A percentile compares a stretch with the other conserved stretches of the same genome.
Evolutionary conservation across 2,113 vertebrate genomes (phyloP).

Genomic region (Rallus limicola): DNA sequence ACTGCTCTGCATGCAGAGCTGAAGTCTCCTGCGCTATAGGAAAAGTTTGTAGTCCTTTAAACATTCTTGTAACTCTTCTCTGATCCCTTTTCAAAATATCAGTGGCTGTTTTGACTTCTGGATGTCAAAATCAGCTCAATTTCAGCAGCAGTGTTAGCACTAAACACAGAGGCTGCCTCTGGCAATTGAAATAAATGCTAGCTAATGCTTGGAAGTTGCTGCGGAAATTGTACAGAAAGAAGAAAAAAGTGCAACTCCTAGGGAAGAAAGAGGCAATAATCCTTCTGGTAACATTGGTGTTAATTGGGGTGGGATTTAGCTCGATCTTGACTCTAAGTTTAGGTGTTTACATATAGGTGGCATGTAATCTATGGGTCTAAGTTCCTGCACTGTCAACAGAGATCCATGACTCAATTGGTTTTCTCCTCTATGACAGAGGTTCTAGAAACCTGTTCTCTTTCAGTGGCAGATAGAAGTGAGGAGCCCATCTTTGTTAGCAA

Average conservation of each 20-base stretch:
- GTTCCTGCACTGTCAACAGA: not conserved
- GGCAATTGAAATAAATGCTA: not conserved
- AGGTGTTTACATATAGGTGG: not conserved
- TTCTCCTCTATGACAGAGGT: not conserved
- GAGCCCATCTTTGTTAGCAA: not conserved
- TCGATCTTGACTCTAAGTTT: not conserved
- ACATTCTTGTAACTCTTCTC: not conserved
- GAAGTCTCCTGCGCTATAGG: not conserved
- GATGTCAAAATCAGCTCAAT: not conserved
- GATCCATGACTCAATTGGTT: not conserved
- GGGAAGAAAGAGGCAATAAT: not conserved
- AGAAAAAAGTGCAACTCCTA: not conserved
- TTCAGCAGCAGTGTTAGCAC: not conserved
- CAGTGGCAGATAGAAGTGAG: not conserved
- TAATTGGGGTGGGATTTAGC: not conserved
- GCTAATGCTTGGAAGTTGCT: not conserved
- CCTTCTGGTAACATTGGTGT: not conserved
- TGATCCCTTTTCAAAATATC: not conserved
- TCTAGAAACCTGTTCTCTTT: not conserved
- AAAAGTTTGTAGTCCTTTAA: not conserved
- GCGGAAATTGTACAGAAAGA: not conserved
- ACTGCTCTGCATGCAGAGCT: not conserved
- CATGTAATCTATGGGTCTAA: not conserved
- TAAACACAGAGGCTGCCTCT: not conserved
- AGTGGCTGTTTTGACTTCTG: not conserved